Percentiles rank a stretch among this genome's conserved stretches.
phyloP scores from a whole-genome alignment of 2,888 invertebrate species.

The Danaus chrysippus region DNA sequence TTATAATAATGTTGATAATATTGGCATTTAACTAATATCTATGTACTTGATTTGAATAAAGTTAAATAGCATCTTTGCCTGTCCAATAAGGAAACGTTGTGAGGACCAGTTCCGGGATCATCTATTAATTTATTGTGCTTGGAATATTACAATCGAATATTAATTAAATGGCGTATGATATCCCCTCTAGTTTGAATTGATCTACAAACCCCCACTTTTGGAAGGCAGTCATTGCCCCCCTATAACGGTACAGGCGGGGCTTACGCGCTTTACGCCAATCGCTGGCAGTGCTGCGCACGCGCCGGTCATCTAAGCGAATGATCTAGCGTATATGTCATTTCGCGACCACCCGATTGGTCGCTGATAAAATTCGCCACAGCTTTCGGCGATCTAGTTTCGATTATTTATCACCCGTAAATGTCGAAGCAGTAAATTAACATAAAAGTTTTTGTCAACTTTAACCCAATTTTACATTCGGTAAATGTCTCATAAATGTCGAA shows the following conservation, averaged over 20 bases:
- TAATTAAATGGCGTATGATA: slow-evolving; percentile 73
- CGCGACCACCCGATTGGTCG: slow-evolving; percentile 70
- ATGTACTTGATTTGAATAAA: slow-evolving; percentile 5
- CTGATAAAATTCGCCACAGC: slow-evolving; percentile 53
- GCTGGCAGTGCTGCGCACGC: slow-evolving; percentile 59
- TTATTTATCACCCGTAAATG: slow-evolving; percentile 47
- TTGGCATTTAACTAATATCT: slow-evolving; percentile 1
- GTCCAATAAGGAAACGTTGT: not conserved
- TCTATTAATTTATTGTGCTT: slow-evolving; percentile 22
- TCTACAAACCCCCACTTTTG: slow-evolving; percentile 70
- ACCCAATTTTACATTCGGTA: slow-evolving; percentile 7
- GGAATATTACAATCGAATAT: slow-evolving; percentile 41
- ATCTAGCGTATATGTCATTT: slow-evolving; percentile 76
- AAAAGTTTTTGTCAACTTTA: slow-evolving; percentile 20
- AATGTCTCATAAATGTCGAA: slow-evolving; percentile 22
- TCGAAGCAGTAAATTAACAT: slow-evolving; percentile 37
- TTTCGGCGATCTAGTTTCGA: slow-evolving; percentile 63
- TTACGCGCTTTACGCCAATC: slow-evolving; percentile 67
- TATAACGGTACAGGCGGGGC: slow-evolving; percentile 77
- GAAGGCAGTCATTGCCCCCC: slow-evolving; percentile 71
- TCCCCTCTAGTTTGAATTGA: slow-evolving; percentile 50
- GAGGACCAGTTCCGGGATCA: slow-evolving; percentile 16
- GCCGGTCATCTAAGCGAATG: slow-evolving; percentile 72
- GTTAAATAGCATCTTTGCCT: not conserved
- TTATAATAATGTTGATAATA: not conserved